phyloP scores from a whole-genome alignment of 1,140 invertebrate species.

The Pseudomyrmex pallidus region DNA sequence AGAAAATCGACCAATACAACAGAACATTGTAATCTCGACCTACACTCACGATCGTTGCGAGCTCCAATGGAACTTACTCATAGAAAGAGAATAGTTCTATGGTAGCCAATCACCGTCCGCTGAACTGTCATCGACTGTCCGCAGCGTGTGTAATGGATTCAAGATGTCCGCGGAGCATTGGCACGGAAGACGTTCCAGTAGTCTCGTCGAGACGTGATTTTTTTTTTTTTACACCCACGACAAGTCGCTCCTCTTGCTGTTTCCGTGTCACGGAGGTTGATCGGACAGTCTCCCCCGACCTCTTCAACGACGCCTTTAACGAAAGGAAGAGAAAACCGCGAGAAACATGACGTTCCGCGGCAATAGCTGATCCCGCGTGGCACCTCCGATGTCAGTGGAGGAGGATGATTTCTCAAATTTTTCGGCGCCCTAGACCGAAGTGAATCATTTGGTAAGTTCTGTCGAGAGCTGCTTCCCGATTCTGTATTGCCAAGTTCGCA shows the following conservation, averaged over 20 bases:
- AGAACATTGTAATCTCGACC: no score
- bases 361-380: slow-evolving; percentile 65
- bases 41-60: no score
- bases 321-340: slow-evolving; percentile 3
- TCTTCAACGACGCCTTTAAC: not conserved
- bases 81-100: no score
- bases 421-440: slow-evolving; percentile 64
- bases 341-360: slow-evolving; percentile 63
- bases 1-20: no score
- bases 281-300: not conserved
- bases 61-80: no score
- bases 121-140: slow-evolving; percentile 35
- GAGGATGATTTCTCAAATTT: slow-evolving; percentile 71
- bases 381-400: slow-evolving; percentile 60
- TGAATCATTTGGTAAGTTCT: slow-evolving; percentile 61
- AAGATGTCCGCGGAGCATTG: slow-evolving; percentile 64
- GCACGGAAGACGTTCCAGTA: slow-evolving; percentile 45
- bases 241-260: not conserved
- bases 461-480: not conserved
- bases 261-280: not conserved
- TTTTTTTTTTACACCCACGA: slow-evolving; percentile 8
- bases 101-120: no score
- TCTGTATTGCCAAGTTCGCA: no score
- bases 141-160: slow-evolving; percentile 42
- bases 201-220: slow-evolving; percentile 42